Percentiles rank a stretch among this genome's conserved stretches.
These are phyloP conservation scores for Cynocephalus volans DNA, from an alignment of 2,113 vertebrate genomes.

Conservation along the genomic window DNA sequence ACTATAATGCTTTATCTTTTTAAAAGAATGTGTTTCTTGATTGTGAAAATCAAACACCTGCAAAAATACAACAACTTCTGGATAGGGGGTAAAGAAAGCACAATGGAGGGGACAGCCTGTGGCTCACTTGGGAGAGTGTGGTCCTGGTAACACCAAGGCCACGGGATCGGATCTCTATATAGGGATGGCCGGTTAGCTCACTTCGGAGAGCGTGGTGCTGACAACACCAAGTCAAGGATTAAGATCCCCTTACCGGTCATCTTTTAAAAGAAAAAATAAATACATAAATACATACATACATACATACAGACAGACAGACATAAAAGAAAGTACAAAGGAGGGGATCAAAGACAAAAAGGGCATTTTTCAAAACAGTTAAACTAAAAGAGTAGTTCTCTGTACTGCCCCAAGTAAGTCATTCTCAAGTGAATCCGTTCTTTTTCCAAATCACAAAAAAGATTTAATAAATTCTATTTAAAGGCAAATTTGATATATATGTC, in stretches of 20 bases:
- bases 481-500: constrained; percentile 11
- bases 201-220: too few species aligned
- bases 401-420: neutral
- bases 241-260: too few species aligned
- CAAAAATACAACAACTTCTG: constrained; percentile 3
- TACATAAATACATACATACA: too few species aligned
- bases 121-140: too few species aligned
- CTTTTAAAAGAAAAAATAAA: too few species aligned
- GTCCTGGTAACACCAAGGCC: too few species aligned
- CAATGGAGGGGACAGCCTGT: neutral
- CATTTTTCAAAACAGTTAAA: constrained; percentile 11
- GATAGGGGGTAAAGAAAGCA: neutral
- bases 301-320: too few species aligned
- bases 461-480: constrained; percentile 39
- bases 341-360: neutral
- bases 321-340: neutral
- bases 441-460: neutral
- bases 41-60: constrained; percentile 13
- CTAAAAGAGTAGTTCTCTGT: neutral
- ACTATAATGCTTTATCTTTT: constrained; percentile 23
- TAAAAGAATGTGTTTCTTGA: neutral
- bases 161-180: too few species aligned
- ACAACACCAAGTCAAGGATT: too few species aligned
- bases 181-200: too few species aligned
- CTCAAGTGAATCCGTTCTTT: neutral